phyloP scores from a whole-genome alignment of 2,888 invertebrate species.

The Pardosa pseudoannulata region DNA sequence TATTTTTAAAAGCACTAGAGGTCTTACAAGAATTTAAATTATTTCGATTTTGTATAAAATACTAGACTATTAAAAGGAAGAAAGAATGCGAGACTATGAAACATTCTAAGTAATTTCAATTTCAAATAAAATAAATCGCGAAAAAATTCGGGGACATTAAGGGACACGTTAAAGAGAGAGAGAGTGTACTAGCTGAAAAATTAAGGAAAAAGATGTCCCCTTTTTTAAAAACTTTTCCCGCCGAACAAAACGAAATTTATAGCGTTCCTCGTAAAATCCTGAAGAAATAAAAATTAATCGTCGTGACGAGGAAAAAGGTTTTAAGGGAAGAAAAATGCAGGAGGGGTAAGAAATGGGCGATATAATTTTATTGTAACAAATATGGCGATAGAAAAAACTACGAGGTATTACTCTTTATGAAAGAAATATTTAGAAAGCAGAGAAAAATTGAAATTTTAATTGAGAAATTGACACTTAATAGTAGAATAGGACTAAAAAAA shows the following conservation, averaged over 20 bases:
- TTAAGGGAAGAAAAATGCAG: slow-evolving; percentile 33
- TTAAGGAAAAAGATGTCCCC: slow-evolving; percentile 11
- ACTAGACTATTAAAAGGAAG: not conserved
- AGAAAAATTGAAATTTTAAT: slow-evolving; percentile 17
- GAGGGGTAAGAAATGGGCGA: slow-evolving; percentile 29
- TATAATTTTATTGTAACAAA: slow-evolving; percentile 40
- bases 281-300: slow-evolving; percentile 56
- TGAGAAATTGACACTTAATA: slow-evolving; percentile 35
- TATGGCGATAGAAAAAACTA: not conserved
- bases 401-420: not conserved
- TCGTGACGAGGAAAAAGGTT: slow-evolving; percentile 27
- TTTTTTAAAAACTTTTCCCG: not conserved
- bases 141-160: not conserved
- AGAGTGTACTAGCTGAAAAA: not conserved
- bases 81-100: not conserved
- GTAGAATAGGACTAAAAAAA: not conserved
- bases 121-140: slow-evolving; percentile 8
- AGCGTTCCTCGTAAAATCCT: slow-evolving; percentile 24
- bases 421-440: not conserved
- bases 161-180: slow-evolving; percentile 7
- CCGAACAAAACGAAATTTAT: slow-evolving; percentile 42
- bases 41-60: not conserved
- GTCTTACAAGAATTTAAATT: not conserved
- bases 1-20: not conserved
- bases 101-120: slow-evolving; percentile 13